Conservation (phyloP, 2,113 vertebrate genomes). For the Alectura lathami region DNA sequence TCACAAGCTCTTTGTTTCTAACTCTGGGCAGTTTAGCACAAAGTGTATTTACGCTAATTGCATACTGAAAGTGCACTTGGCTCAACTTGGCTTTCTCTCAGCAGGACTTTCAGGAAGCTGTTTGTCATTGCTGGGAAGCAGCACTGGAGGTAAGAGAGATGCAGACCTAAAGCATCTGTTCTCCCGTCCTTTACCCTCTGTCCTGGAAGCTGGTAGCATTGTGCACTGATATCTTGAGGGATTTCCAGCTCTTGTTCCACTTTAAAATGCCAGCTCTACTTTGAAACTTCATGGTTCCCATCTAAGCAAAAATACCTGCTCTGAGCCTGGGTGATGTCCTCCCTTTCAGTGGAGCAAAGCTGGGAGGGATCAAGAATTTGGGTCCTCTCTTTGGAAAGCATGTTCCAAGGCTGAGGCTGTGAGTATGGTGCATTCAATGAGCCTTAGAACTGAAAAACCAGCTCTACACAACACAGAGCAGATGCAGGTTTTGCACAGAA, state of each 20-base stretch:
- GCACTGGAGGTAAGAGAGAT: background rate
- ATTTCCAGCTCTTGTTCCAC: background rate
- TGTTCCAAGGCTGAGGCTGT: background rate
- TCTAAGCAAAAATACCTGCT: background rate
- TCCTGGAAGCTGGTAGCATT: background rate
- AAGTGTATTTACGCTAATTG: conserved; percentile 64
- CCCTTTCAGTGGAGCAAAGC: background rate
- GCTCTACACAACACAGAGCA: background rate
- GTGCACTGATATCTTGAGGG: background rate
- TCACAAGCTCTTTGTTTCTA: conserved; percentile 67
- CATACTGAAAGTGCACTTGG: background rate
- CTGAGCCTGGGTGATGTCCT: background rate
- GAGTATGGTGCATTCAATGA: background rate
- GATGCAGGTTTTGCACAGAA: background rate
- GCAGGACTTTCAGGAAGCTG: background rate
- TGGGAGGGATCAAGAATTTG: background rate
- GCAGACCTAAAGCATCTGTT: background rate
- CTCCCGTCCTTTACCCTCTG: background rate
- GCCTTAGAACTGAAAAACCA: background rate
- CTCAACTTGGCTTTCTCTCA: background rate
- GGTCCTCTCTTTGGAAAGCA: background rate
- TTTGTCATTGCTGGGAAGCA: background rate
- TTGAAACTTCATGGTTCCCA: background rate
- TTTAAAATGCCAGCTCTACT: background rate
- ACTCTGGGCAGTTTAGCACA: conserved; percentile 58